phyloP scores from a whole-genome alignment of 2,113 vertebrate species.

The Lasiurus borealis region DNA sequence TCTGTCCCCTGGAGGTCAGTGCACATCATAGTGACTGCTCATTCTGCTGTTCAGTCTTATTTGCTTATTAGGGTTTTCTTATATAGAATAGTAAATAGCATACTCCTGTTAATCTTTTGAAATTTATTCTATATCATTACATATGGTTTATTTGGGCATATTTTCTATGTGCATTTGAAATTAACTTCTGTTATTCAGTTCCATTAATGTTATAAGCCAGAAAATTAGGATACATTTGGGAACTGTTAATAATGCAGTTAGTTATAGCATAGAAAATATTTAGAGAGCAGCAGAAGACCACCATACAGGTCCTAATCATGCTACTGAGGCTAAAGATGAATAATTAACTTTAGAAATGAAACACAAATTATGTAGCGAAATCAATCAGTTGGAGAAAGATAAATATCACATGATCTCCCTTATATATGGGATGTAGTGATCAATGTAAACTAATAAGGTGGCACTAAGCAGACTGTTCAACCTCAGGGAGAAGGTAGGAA shows the following conservation, averaged over 20 bases:
- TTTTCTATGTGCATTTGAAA: slow-evolving; percentile 25
- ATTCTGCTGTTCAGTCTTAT: no score
- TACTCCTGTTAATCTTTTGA: not conserved
- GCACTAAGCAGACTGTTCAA: no score
- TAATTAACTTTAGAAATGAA: not conserved
- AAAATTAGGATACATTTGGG: not conserved
- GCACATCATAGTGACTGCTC: no score
- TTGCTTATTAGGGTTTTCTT: no score
- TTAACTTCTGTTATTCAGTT: slow-evolving; percentile 15
- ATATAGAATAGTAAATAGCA: not conserved
- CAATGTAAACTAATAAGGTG: no score
- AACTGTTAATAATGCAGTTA: not conserved
- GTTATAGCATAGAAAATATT: not conserved
- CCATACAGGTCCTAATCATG: not conserved
- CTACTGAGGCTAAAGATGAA: not conserved
- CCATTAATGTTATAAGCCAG: not conserved
- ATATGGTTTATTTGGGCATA: not conserved
- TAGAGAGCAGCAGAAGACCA: not conserved
- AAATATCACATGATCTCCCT: no score
- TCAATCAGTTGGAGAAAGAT: no score
- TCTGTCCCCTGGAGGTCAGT: no score
- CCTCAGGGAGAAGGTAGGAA: no score
- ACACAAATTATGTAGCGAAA: not conserved
- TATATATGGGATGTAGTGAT: no score
- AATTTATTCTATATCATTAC: not conserved